Base-by-base conservation (phyloP, 2,888 invertebrate genomes). In the Orthonevra nobilis region DNA sequence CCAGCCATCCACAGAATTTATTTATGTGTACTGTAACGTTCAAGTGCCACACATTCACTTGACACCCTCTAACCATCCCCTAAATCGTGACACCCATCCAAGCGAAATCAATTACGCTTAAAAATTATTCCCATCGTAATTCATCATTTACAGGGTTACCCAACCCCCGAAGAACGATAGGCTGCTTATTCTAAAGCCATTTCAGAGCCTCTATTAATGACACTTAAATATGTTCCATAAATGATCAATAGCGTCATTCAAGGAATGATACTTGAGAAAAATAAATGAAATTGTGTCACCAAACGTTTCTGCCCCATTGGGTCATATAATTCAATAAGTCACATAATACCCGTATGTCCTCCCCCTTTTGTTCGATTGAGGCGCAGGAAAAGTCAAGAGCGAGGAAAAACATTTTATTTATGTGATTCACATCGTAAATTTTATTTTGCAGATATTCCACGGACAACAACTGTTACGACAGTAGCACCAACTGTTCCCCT, bases 391-490 rank as follows among this genome's bases (percentile, higher is more conserved):
- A 2, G 3, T 12, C 10, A 17, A 30, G 34, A 32, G 5, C 3
- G 5, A 23, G 23, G 9, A 30, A 63, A 66, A 38, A 66, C 34
- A 50, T 60, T 61, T 69, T 48, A 60, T 79, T 50, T 42, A 73
- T 64, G 58, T 54, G 56, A 72, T 70, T 77, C 52, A 72, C 58
- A 60, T 60, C 72, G 73, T 66, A 61, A 40, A 72, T 64, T 68
- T 82, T 73, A 54, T 77, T 81, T 82, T 81, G 10, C 81, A 89
- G 89, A 89, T 81, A 88, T 89, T 82, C 88, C 88, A 30, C 89
- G 88, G 83, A 88, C 88, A 63, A 89, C 88, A 81, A 86, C 87
- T 52, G 86, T 88, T 73, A 88, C 88, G 72, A 88, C 88, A 40
- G 84, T 88, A 83, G 85, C 87, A 17, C 88, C 89, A 30, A 89